Evolutionary conservation across 2,113 vertebrate genomes (phyloP).

Genomic region (Chlamydotis undulata): DNA sequence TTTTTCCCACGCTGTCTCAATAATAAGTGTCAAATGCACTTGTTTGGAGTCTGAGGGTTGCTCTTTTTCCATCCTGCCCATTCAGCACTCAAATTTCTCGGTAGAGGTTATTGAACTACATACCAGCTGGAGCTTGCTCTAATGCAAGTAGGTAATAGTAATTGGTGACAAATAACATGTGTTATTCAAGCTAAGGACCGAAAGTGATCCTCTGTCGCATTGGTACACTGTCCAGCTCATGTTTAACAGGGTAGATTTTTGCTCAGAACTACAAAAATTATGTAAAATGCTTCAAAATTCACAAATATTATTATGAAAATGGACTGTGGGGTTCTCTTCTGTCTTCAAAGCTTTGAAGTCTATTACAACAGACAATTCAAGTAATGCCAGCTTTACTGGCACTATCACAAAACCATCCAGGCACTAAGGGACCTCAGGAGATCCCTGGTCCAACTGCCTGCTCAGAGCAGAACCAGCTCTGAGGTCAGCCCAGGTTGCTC

Average conservation of each 20-base stretch:
- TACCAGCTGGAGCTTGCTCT: neutral
- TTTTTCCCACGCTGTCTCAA: neutral
- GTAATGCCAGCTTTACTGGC: neutral
- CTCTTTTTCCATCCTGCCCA: neutral
- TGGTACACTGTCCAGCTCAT: neutral
- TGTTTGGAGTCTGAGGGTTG: neutral
- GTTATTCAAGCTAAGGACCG: neutral
- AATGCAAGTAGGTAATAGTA: neutral
- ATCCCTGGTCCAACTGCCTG: neutral
- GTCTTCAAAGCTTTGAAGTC: neutral
- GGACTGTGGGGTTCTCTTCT: neutral
- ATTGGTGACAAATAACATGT: neutral
- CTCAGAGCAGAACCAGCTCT: neutral
- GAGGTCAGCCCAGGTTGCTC: neutral
- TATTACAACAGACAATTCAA: neutral
- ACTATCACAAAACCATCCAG: neutral
- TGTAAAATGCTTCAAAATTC: neutral
- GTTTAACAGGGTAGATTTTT: neutral
- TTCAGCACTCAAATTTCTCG: neutral
- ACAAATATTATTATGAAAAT: neutral
- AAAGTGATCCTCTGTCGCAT: neutral
- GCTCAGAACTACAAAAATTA: neutral
- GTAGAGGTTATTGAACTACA: neutral
- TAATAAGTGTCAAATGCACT: neutral
- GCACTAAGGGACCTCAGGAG: neutral